Percentiles rank a stretch among this genome's conserved stretches.
Conservation (phyloP, 2,113 vertebrate species). For the Taurulus bubalis region DNA sequence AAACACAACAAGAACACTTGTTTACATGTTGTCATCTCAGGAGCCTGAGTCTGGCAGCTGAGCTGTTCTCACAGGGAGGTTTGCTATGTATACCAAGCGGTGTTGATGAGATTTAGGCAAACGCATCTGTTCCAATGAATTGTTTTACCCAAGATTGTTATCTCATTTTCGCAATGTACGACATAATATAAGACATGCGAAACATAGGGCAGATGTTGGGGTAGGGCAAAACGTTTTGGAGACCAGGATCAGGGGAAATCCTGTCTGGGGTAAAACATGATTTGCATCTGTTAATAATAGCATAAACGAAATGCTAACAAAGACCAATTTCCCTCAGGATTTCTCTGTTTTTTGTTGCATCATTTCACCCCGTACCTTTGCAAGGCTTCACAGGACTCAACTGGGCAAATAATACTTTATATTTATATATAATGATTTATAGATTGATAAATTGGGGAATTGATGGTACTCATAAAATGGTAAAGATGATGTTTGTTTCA, state of each 20-base stretch:
- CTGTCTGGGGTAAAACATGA: background rate
- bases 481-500: background rate
- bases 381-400: background rate
- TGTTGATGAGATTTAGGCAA: slow-evolving; percentile 28
- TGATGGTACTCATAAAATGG: background rate
- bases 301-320: background rate
- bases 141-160: slow-evolving; percentile 25
- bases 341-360: background rate
- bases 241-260: background rate
- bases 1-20: slow-evolving; percentile 31
- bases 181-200: background rate
- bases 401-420: background rate
- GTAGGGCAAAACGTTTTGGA: background rate
- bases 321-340: background rate
- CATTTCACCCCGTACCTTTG: background rate
- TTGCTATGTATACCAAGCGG: slow-evolving; percentile 7
- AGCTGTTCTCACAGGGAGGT: slow-evolving; percentile 22
- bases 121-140: slow-evolving; percentile 37
- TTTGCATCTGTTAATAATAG: background rate
- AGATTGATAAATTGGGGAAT: background rate
- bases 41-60: slow-evolving; percentile 5
- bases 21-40: slow-evolving; percentile 37
- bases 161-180: slow-evolving; percentile 9
- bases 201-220: background rate
- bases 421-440: background rate